Conservation (phyloP, 2,888 invertebrate genomes). For the Mythimna loreyi region DNA sequence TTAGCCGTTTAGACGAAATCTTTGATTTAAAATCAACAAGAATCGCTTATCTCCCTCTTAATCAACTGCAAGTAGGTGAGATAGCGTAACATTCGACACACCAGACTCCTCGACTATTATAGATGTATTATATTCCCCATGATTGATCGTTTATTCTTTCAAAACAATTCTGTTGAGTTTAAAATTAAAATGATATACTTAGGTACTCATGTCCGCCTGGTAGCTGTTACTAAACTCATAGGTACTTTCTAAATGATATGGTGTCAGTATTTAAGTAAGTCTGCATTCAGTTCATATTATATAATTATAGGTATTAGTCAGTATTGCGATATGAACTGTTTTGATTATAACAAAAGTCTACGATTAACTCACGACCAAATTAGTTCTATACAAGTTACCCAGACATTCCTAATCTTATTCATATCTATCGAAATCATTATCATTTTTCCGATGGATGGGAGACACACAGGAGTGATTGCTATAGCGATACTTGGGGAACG, state of each 20-base stretch:
- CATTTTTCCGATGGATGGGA: too few relatives aligned
- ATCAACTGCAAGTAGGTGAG: constrained; percentile 38
- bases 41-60: too few relatives aligned
- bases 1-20: too few relatives aligned
- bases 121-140: constrained; percentile 47
- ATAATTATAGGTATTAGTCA: not conserved
- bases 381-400: too few relatives aligned
- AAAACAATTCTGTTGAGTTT: constrained; percentile 55
- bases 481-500: too few relatives aligned
- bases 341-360: not conserved
- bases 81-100: constrained; percentile 37
- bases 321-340: not conserved
- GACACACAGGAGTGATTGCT: too few relatives aligned
- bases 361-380: not conserved
- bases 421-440: too few relatives aligned
- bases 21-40: too few relatives aligned
- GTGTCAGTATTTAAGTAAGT: constrained; percentile 12
- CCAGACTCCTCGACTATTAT: constrained; percentile 47
- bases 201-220: constrained; percentile 1
- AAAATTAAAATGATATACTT: constrained; percentile 61
- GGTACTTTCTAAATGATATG: constrained; percentile 44
- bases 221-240: constrained; percentile 30
- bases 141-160: constrained; percentile 62
- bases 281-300: not conserved
- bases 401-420: too few relatives aligned